A percentile compares a stretch with the other conserved stretches of the same genome.
Conservation (phyloP, 2,888 invertebrate genomes). For the Elgonia sp. region DNA sequence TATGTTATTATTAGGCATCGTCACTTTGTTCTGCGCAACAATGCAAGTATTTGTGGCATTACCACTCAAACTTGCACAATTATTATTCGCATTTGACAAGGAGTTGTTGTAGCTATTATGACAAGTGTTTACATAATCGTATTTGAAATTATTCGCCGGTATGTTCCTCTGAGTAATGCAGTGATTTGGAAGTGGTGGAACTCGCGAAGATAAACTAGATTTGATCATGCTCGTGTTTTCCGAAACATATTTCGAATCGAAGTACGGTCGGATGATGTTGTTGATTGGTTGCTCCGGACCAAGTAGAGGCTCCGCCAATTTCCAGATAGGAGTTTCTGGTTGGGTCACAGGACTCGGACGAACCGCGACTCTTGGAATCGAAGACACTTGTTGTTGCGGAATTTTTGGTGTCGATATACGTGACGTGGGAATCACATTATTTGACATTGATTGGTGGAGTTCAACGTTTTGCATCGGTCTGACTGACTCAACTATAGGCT, state of each 20-base stretch:
- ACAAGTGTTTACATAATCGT: slow-evolving; percentile 81
- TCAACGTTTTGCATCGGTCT: slow-evolving; percentile 78
- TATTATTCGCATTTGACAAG: slow-evolving; percentile 76
- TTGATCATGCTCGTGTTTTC: slow-evolving; percentile 86
- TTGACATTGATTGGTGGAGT: slow-evolving; percentile 74
- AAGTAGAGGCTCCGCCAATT: slow-evolving; percentile 81
- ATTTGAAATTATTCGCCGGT: slow-evolving; percentile 81
- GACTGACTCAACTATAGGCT: slow-evolving; percentile 76
- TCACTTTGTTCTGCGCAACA: slow-evolving; percentile 86
- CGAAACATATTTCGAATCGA: slow-evolving; percentile 85
- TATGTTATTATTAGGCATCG: slow-evolving; percentile 82
- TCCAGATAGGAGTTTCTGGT: slow-evolving; percentile 82
- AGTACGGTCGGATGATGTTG: slow-evolving; percentile 83
- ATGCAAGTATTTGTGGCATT: slow-evolving; percentile 86
- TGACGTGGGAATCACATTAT: slow-evolving; percentile 69
- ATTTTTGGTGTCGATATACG: slow-evolving; percentile 78
- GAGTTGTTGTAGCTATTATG: slow-evolving; percentile 81
- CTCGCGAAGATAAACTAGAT: slow-evolving; percentile 84
- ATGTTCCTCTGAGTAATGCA: slow-evolving; percentile 82
- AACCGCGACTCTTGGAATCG: slow-evolving; percentile 85
- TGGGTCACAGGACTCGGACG: slow-evolving; percentile 84
- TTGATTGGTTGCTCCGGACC: slow-evolving; percentile 82
- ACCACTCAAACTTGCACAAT: slow-evolving; percentile 75
- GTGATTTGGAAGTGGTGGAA: slow-evolving; percentile 83
- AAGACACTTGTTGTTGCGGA: slow-evolving; percentile 79